Conservation (phyloP, 1,140 invertebrate species). For the Capitella teleta region DNA sequence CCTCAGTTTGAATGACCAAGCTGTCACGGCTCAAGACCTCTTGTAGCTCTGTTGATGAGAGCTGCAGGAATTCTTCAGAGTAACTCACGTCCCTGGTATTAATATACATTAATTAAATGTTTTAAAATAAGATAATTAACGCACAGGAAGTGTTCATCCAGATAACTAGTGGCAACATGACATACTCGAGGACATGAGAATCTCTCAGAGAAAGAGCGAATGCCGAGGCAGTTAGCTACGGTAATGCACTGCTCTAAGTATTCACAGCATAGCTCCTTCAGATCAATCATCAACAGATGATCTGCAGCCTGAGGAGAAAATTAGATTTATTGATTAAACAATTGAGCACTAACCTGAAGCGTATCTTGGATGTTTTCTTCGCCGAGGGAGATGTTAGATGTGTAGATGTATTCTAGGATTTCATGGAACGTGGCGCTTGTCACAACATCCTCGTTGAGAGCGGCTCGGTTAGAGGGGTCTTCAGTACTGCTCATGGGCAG, state of each 20-base stretch:
- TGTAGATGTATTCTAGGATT: conserved; percentile 33
- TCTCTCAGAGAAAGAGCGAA: conserved; percentile 24
- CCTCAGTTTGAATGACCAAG: conserved; percentile 18
- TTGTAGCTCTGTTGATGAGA: conserved; percentile 14
- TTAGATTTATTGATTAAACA: background rate
- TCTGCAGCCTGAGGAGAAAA: conserved; percentile 22
- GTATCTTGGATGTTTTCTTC: conserved; percentile 33
- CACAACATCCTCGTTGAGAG: background rate
- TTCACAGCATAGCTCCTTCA: conserved; percentile 32
- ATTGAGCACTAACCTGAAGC: conserved; percentile 11
- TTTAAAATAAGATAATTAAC: conserved; percentile 2
- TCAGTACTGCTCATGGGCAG: background rate
- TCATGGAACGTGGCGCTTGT: conserved; percentile 19
- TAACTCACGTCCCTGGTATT: conserved; percentile 22
- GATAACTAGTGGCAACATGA: conserved; percentile 19
- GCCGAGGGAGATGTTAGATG: conserved; percentile 22
- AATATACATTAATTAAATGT: background rate
- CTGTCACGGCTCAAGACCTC: conserved; percentile 20
- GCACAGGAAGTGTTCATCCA: conserved; percentile 29
- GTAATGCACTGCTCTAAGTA: conserved; percentile 28
- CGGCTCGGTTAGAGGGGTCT: background rate
- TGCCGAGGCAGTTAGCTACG: conserved; percentile 27
- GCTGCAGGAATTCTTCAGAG: conserved; percentile 24
- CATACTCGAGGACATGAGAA: conserved; percentile 26
- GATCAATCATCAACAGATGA: conserved; percentile 22